phyloP scores from a whole-genome alignment of 2,797 vertebrate genomes.

The Kryptolebias ocellatus region DNA sequence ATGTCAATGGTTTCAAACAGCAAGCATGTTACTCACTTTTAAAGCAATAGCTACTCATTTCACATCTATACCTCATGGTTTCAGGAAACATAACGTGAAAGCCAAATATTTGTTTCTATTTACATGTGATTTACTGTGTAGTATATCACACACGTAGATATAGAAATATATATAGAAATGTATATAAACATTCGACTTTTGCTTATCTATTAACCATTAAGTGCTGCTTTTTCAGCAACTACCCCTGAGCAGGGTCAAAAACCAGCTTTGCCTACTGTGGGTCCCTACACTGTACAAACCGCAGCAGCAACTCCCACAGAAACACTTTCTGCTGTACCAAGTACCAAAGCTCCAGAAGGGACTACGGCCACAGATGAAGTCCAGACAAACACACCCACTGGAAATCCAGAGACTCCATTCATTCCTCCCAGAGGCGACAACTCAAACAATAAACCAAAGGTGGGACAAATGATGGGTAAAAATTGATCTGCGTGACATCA shows the following conservation, averaged over 20 bases:
- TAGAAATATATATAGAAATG: no score
- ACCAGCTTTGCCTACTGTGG: not conserved
- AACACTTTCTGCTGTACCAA: not conserved
- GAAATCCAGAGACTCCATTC: conserved; percentile 23
- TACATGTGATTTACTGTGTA: no score
- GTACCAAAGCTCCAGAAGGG: no score
- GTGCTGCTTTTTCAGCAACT: conserved; percentile 30
- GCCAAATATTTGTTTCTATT: no score
- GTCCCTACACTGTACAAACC: rapidly evolving
- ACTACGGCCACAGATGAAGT: not conserved
- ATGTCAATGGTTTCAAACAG: no score
- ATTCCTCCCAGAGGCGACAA: conserved; percentile 61
- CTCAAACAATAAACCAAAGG: conserved; percentile 46
- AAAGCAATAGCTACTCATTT: no score
- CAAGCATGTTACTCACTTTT: no score
- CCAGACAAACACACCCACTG: not conserved
- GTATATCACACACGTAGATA: no score
- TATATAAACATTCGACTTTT: not conserved
- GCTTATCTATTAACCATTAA: not conserved
- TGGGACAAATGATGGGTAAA: conserved; percentile 17
- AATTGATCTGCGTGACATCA: not conserved
- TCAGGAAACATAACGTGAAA: no score
- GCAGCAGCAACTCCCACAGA: not conserved
- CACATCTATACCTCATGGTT: no score
- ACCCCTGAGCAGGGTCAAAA: conserved; percentile 21